These are phyloP conservation scores for Collichthys lucidus DNA, from an alignment of 2,113 vertebrate species.

Conservation along the genomic window DNA sequence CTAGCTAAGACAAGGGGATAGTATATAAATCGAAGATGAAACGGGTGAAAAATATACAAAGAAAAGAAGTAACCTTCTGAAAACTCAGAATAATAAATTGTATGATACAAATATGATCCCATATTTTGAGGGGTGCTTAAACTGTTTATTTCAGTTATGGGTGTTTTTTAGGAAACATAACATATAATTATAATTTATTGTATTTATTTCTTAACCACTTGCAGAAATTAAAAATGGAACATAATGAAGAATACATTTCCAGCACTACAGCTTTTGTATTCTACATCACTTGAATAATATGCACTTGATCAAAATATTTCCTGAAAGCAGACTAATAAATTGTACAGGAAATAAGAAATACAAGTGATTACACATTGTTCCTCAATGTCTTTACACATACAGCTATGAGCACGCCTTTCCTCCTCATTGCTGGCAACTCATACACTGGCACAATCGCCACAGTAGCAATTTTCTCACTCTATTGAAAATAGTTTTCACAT, in stretches of 20 bases:
- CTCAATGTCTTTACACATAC: neutral
- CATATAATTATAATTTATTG: too few species aligned
- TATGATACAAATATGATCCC: neutral
- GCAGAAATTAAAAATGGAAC: slow-evolving; percentile 16
- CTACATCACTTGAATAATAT: slow-evolving; percentile 17
- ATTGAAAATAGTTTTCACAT: slow-evolving; percentile 52
- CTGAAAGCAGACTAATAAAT: slow-evolving; percentile 28
- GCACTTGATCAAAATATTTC: slow-evolving; percentile 26
- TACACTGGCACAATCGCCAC: neutral
- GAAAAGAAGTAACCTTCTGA: neutral
- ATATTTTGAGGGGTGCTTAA: neutral
- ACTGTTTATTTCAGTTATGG: neutral
- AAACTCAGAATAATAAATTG: neutral
- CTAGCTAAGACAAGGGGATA: neutral
- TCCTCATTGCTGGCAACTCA: slow-evolving; percentile 15
- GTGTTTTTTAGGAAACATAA: slow-evolving; percentile 5
- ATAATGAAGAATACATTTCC: slow-evolving; percentile 7
- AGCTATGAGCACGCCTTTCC: neutral
- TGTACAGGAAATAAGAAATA: neutral
- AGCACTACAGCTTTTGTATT: slow-evolving; percentile 10
- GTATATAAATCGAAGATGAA: neutral
- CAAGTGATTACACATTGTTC: slow-evolving; percentile 60
- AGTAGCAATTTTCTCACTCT: slow-evolving; percentile 51
- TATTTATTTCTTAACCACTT: slow-evolving; percentile 9
- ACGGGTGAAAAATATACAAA: neutral